Base-by-base conservation (phyloP, 2,797 vertebrate species). In the Cossypha niveicapilla region DNA sequence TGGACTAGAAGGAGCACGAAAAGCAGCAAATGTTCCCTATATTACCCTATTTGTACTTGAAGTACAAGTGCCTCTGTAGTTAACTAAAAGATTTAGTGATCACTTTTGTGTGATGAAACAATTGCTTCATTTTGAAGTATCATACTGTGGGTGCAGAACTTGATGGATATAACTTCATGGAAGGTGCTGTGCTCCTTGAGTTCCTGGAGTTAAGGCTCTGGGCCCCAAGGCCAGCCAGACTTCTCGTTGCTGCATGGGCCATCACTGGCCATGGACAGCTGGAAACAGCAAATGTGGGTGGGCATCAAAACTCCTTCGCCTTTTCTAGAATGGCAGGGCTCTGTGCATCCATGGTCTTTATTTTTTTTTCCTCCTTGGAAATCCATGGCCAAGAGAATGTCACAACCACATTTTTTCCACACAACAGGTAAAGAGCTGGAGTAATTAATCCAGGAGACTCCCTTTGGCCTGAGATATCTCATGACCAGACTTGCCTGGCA, bases 221-320 rank as follows among this genome's bases (percentile, higher is more conserved):
- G 9, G 16, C 4, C 30, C 6, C 21, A 44, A 39, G n/a, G 15
- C 10, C n/a, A 72, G 27, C 4, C 39, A 51, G 63, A 7, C 18
- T 53, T 68, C 80, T 65, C 1, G 0, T 12, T 57, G 39, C 47
- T 79, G 18, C 0, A 0, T 6, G 39, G 24, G 24, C 24, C 18
- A 37, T n/a, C 1, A 2, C 23, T 61, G 35, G 51, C 62, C 24
- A 3, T 13, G 24, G 34, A 11, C 32, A 60, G 6, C 48, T 89
- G 53, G 39, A 50, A 65, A 58, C 17, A 18, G 24, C n/a, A 58
- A 54, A 45, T 24, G 50, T 1, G 10, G 3, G 11, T 50, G 24
- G 18, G 5, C 32, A 71, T 2, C 6, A 27, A 17, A 73, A 21
- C 22, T 62, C 30, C 30, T 14, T 30, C 2, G 0, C 3, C 3